These are phyloP conservation scores for Maniola jurtina DNA, from an alignment of 1,140 invertebrate genomes.

Conservation along the genomic window DNA sequence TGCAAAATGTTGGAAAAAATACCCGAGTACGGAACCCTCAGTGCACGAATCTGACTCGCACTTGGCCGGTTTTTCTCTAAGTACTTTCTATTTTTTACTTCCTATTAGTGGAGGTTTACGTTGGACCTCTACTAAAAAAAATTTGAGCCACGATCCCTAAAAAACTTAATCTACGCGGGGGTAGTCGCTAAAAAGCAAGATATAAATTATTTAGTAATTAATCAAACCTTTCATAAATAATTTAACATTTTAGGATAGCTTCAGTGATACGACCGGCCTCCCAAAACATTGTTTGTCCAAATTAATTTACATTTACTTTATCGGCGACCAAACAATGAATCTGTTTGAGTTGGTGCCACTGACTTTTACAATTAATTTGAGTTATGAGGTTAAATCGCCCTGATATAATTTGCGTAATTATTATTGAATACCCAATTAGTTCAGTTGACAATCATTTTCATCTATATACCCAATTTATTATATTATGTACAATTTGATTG, in stretches of 20 bases:
- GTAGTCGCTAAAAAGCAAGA: too few species aligned
- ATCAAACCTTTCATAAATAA: conserved; percentile 2
- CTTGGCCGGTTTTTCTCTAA: too few species aligned
- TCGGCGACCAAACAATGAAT: conserved; percentile 1
- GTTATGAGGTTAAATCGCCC: conserved; percentile 1
- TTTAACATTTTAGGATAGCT: background rate
- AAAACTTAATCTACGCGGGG: too few species aligned
- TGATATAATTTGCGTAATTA: conserved; percentile 5
- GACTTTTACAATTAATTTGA: conserved; percentile 7
- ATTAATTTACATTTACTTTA: conserved; percentile 10
- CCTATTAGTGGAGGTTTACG: too few species aligned
- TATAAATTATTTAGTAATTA: background rate
- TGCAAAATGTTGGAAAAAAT: too few species aligned
- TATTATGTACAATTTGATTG: background rate
- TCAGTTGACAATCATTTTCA: background rate
- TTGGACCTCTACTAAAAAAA: too few species aligned
- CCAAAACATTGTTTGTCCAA: conserved; percentile 5
- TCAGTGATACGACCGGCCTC: background rate
- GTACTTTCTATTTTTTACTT: too few species aligned
- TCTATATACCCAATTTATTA: background rate
- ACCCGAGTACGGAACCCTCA: too few species aligned
- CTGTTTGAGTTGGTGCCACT: conserved; percentile 4
- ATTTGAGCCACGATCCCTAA: too few species aligned
- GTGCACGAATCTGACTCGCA: too few species aligned
- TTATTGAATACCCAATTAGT: conserved; percentile 6